phyloP scores from a whole-genome alignment of 2,797 vertebrate genomes.

The Gallinago nigripennis region DNA sequence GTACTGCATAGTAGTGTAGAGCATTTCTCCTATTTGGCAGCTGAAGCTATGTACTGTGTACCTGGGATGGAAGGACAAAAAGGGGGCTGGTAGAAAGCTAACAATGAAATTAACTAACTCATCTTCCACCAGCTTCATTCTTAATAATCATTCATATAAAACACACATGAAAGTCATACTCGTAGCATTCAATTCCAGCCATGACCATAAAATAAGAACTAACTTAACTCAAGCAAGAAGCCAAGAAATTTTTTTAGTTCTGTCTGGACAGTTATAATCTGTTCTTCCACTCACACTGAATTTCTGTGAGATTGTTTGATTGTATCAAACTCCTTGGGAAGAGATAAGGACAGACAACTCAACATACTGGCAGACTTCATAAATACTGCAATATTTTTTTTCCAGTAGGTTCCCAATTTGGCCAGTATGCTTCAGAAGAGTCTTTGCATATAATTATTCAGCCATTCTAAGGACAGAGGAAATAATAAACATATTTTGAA shows the following conservation, averaged over 20 bases:
- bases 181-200: background rate
- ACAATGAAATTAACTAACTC: background rate
- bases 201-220: background rate
- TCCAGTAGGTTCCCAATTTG: background rate
- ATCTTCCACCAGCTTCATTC: background rate
- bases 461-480: background rate
- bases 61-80: background rate
- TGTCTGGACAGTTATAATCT: background rate
- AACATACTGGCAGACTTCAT: accelerated
- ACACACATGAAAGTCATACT: background rate
- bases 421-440: background rate
- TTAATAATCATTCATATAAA: background rate
- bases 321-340: background rate
- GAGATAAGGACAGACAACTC: background rate
- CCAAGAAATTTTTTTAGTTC: background rate
- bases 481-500: background rate
- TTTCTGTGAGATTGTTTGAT: background rate
- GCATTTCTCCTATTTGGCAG: background rate
- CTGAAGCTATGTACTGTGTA: background rate
- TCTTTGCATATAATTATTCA: background rate
- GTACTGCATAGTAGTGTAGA: accelerated
- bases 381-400: background rate
- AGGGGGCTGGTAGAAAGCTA: background rate
- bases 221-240: background rate
- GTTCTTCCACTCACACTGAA: background rate